Evolutionary conservation across 2,888 invertebrate genomes (phyloP).

Genomic region (Deroplatys truncata): DNA sequence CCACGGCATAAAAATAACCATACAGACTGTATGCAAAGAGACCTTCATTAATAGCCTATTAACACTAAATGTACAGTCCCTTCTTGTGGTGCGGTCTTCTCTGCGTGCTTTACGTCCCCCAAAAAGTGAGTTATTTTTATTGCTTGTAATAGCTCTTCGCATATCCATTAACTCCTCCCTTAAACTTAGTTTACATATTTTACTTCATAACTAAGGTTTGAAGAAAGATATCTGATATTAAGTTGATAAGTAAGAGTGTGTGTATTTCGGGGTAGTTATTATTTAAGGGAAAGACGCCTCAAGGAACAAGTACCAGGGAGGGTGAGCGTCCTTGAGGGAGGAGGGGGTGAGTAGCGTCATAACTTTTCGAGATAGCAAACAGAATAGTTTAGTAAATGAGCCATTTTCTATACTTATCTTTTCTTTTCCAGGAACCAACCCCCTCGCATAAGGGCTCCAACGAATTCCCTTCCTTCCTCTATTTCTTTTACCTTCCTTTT

Average conservation of each 20-base stretch:
- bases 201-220: neutral
- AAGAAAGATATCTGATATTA: conserved; percentile 14
- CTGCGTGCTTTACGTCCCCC: neutral
- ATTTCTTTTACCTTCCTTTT: neutral
- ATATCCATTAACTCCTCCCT: neutral
- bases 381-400: conserved; percentile 30
- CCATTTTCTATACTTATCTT: conserved; percentile 28
- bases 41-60: conserved; percentile 21
- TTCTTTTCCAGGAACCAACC: conserved; percentile 12
- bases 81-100: neutral
- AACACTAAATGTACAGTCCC: neutral
- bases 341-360: conserved; percentile 17
- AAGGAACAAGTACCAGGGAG: conserved; percentile 1
- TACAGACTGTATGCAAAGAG: neutral
- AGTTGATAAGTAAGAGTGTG: neutral
- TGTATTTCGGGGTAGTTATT: neutral
- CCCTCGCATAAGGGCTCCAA: neutral
- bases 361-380: conserved; percentile 29
- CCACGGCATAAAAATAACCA: neutral
- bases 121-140: neutral
- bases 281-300: conserved; percentile 3
- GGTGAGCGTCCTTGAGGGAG: neutral
- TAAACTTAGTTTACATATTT: neutral
- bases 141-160: neutral
- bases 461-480: neutral